These are phyloP conservation scores for Drosophila teissieri DNA, from an alignment of 1,140 invertebrate genomes.

Conservation along the genomic window DNA sequence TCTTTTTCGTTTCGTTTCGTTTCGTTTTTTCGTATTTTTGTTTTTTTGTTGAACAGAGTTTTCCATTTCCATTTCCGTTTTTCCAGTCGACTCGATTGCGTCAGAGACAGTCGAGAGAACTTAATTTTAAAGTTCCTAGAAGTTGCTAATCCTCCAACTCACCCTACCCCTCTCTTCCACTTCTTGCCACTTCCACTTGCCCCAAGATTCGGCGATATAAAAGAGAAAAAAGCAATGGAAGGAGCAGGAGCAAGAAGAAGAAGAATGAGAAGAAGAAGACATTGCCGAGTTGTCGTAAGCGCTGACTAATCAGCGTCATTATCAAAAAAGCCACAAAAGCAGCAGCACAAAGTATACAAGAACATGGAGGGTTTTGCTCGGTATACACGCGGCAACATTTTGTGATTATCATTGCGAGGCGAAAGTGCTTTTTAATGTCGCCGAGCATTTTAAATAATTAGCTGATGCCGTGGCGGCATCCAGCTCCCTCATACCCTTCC, in stretches of 20 bases:
- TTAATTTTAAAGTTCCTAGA: constrained; percentile 43
- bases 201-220: constrained; percentile 18
- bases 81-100: constrained; percentile 24
- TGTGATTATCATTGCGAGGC: constrained; percentile 71
- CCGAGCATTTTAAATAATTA: constrained; percentile 80
- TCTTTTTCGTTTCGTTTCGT: constrained; percentile 3
- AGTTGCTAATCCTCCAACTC: constrained; percentile 5
- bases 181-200: too few relatives aligned
- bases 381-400: constrained; percentile 23
- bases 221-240: background rate
- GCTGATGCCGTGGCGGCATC: constrained; percentile 42
- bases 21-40: constrained; percentile 5
- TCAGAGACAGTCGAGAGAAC: constrained; percentile 26
- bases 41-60: constrained; percentile 23
- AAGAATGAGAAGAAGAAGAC: constrained; percentile 27
- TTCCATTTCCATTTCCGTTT: constrained; percentile 11
- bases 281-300: constrained; percentile 68
- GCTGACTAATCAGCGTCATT: constrained; percentile 79
- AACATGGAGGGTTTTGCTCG: background rate
- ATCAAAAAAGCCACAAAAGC: constrained; percentile 74
- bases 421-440: constrained; percentile 80
- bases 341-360: constrained; percentile 31
- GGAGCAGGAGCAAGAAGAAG: too few relatives aligned
- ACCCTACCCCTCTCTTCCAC: background rate
- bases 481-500: too few relatives aligned